Evolutionary conservation across 2,888 invertebrate species (phyloP).

Genomic region (Lacanobia oleracea): DNA sequence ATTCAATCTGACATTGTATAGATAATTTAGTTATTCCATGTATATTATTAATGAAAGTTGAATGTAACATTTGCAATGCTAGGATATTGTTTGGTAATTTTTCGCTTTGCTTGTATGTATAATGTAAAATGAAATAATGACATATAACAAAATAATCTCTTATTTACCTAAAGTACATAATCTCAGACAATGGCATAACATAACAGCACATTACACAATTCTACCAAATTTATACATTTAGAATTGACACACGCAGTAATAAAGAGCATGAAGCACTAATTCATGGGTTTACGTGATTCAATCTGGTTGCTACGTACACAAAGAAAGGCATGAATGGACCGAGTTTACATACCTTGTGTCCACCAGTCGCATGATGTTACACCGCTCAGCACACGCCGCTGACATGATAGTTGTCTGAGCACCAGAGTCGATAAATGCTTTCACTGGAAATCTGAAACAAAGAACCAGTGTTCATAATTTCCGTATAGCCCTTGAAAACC

Average conservation of each 20-base stretch:
- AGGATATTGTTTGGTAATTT: background rate
- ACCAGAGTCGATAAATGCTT: constrained; percentile 99
- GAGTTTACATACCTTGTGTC: constrained; percentile 92
- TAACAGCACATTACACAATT: background rate
- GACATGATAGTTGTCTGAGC: constrained; percentile 99
- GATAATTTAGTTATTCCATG: no score
- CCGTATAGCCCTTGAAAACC: background rate
- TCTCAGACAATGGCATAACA: background rate
- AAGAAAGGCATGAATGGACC: background rate
- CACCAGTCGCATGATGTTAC: constrained; percentile 97
- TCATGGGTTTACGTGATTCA: background rate
- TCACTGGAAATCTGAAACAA: constrained; percentile 93
- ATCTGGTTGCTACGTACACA: background rate
- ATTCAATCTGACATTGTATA: background rate
- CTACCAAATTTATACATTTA: background rate
- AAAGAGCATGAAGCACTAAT: background rate
- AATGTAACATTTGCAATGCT: background rate
- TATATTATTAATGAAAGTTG: background rate
- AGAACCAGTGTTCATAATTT: background rate
- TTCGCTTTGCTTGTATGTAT: constrained; percentile 2
- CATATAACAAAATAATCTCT: background rate
- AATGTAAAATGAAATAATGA: no score
- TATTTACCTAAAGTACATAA: background rate
- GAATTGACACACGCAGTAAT: background rate
- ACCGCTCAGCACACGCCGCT: constrained; percentile 97